These are phyloP conservation scores for Alentia gelatinosa DNA, from an alignment of 2,888 invertebrate species.

Conservation along the genomic window DNA sequence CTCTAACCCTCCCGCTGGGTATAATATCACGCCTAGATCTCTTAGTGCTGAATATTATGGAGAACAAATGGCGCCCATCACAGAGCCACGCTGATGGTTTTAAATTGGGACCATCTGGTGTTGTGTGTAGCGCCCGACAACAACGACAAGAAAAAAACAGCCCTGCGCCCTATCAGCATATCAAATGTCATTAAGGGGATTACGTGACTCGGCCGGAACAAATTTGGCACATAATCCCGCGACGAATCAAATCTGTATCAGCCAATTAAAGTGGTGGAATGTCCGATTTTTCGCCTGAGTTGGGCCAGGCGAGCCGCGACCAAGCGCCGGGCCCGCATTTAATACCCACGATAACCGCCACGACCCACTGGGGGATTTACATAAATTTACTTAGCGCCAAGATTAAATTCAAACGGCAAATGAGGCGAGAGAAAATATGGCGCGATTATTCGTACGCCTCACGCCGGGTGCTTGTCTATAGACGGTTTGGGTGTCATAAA, in stretches of 20 bases:
- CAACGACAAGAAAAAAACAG: neutral
- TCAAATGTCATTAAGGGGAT: slow-evolving; percentile 46
- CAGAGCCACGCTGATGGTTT: neutral
- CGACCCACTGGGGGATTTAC: slow-evolving; percentile 32
- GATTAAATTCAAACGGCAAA: slow-evolving; percentile 41
- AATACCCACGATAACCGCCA: slow-evolving; percentile 9
- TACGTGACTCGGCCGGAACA: slow-evolving; percentile 36
- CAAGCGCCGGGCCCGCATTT: neutral
- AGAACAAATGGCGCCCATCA: neutral
- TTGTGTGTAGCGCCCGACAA: neutral
- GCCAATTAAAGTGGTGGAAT: slow-evolving; percentile 32
- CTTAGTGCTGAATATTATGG: neutral
- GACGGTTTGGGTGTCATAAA: slow-evolving; percentile 17
- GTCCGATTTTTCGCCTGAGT: slow-evolving; percentile 33
- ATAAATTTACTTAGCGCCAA: slow-evolving; percentile 52
- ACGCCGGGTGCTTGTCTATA: neutral
- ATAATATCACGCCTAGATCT: neutral
- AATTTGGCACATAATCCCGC: slow-evolving; percentile 46
- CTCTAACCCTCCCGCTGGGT: neutral
- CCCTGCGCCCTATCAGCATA: slow-evolving; percentile 19
- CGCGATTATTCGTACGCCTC: slow-evolving; percentile 23
- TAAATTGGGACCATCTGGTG: slow-evolving; percentile 48
- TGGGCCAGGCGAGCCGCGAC: neutral
- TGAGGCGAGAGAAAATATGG: slow-evolving; percentile 48
- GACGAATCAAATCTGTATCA: slow-evolving; percentile 47